Base-by-base conservation (phyloP, 2,888 invertebrate genomes). In the Lumbricus terrestris region DNA sequence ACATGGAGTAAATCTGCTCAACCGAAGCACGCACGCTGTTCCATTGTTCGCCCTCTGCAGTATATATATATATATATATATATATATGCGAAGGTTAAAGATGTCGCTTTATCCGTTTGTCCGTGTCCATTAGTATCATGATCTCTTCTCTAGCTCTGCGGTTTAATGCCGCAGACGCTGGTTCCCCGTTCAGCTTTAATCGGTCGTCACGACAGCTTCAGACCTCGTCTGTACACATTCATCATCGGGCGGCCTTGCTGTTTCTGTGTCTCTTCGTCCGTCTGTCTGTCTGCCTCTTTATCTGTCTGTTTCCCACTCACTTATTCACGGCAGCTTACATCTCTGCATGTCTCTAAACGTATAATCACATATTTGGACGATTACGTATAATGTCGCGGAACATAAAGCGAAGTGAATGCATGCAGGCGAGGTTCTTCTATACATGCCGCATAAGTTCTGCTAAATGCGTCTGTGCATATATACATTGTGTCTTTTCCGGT, bases 291-390 rank as follows among this genome's bases (percentile, higher is more conserved):
- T 89, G 69, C n/a, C 82, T 83, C 0, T 89, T 82, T 82, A 35
- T 69, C 89, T 89, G 69, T 89, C 89, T 89, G 33, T 34, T 40
- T 89, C 69, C 33, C 89, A 69, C 35, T 47, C 89, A 69, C 69
- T 89, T 82, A 69, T 34, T 47, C 82, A 34, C n/a, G 88, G 38
- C 38, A 38, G 88, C 88, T 88, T 88, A 88, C 69, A 8, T 69
- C 29, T 29, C 29, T 16, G n/a, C n/a, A n/a, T n/a, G 69, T 69
- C 69, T n/a, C 69, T 69, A 69, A 69, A 11, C 2, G 69, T n/a
- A n/a, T 69, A 69, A 69, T 69, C n/a, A 69, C 69, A 29, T n/a
- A 69, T 69, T 69, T n/a, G 29, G 69, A n/a, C n/a, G n/a, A 69
- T 69, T 47, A 47, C 54, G 5, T 29, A 54, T 13, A 23, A 13